These are phyloP conservation scores for Lepidocolaptes lacrymiger DNA, from an alignment of 2,797 vertebrate genomes.

Conservation along the genomic window DNA sequence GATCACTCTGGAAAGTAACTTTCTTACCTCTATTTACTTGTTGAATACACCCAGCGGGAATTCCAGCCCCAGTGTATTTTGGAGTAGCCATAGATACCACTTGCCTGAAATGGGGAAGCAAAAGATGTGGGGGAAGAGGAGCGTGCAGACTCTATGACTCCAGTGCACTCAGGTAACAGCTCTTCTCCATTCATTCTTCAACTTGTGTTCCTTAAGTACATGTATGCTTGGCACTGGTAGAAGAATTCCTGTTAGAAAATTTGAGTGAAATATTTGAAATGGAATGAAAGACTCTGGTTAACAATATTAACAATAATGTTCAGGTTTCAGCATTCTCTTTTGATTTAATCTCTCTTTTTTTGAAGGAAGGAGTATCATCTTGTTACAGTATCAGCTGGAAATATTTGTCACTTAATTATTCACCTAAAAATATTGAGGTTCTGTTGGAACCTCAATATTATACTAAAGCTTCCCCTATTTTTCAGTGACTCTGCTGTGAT, in stretches of 20 bases:
- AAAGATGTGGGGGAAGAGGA: constrained; percentile 87
- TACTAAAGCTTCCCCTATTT: not conserved
- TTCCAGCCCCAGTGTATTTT: constrained; percentile 93
- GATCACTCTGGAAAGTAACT: not conserved
- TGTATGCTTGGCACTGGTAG: not conserved
- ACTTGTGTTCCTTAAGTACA: not conserved
- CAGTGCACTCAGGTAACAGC: constrained; percentile 85
- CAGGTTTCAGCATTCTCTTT: not conserved
- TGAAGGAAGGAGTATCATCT: fast-evolving
- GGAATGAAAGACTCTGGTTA: not conserved
- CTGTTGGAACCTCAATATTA: not conserved
- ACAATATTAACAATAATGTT: not conserved
- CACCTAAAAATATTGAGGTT: fast-evolving
- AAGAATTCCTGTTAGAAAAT: not conserved
- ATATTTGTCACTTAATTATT: not conserved
- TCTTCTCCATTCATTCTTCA: not conserved
- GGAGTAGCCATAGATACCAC: constrained; percentile 92
- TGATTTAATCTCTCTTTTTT: not conserved
- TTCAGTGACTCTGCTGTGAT: not conserved
- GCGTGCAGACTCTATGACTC: constrained; percentile 91
- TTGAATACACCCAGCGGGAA: constrained; percentile 83
- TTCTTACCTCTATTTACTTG: not conserved
- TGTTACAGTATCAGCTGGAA: not conserved
- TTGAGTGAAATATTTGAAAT: not conserved
- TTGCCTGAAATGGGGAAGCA: constrained; percentile 92